Evolutionary conservation across 2,888 invertebrate genomes (phyloP).

Genomic region (Dasypogon diadema): DNA sequence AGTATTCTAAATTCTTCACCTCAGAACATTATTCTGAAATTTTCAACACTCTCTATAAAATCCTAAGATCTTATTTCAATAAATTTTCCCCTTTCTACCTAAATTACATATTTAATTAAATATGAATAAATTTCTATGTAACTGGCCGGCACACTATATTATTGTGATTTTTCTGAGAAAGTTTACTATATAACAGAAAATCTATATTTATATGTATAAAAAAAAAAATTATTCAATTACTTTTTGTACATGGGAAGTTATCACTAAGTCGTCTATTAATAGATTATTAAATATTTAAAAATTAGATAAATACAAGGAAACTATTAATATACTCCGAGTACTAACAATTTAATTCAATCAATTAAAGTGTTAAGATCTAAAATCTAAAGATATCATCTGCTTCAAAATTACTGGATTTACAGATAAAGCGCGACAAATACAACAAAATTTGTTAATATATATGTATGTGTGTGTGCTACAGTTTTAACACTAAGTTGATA

Average conservation of each 20-base stretch:
- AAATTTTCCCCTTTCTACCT: constrained; percentile 25
- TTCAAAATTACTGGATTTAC: constrained; percentile 29
- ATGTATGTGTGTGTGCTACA: background rate
- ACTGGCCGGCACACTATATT: constrained; percentile 51
- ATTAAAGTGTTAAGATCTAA: background rate
- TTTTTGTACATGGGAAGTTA: constrained; percentile 44
- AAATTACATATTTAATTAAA: constrained; percentile 26
- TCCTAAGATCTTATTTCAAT: background rate
- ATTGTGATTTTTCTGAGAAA: constrained; percentile 39
- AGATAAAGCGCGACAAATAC: constrained; percentile 41
- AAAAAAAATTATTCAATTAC: constrained; percentile 47
- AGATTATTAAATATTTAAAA: constrained; percentile 39
- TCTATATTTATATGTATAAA: constrained; percentile 34
- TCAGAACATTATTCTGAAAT: background rate
- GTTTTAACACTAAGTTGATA: background rate
- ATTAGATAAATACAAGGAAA: constrained; percentile 47
- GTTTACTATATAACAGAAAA: constrained; percentile 33
- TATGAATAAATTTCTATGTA: constrained; percentile 37
- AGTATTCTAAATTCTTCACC: constrained; percentile 7
- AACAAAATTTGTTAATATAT: constrained; percentile 29
- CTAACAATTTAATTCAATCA: constrained; percentile 11
- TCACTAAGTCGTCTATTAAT: constrained; percentile 43
- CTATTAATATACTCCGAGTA: constrained; percentile 38
- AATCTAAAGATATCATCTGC: constrained; percentile 6
- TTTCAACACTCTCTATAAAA: background rate